Conservation (phyloP, 1,140 invertebrate species). For the Heliconius congener region DNA sequence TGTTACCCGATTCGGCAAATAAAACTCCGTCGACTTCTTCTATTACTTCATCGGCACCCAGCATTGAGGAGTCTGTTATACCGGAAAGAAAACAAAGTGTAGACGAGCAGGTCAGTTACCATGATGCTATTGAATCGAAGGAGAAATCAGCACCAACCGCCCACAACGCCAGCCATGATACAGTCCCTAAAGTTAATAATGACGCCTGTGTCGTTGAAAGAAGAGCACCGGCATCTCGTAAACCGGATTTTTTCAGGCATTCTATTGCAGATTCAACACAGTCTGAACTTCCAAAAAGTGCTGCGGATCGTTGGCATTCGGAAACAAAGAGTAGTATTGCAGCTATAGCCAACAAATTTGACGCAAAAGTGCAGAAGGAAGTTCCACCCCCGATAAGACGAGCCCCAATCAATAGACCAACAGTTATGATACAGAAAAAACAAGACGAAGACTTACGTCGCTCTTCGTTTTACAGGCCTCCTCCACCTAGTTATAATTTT, state of each 20-base stretch:
- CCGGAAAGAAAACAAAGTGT: conserved; percentile 61
- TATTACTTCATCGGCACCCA: conserved; percentile 33
- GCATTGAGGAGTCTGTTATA: conserved; percentile 48
- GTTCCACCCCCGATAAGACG: conserved; percentile 58
- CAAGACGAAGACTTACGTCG: conserved; percentile 57
- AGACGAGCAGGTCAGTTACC: conserved; percentile 60
- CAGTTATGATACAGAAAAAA: conserved; percentile 40
- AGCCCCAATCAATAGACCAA: conserved; percentile 44
- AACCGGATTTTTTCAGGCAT: conserved; percentile 68
- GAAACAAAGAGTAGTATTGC: conserved; percentile 66
- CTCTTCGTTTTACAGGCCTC: conserved; percentile 59
- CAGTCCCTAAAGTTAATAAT: conserved; percentile 50
- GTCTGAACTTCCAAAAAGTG: conserved; percentile 39
- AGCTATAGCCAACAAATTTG: conserved; percentile 70
- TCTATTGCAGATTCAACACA: conserved; percentile 57
- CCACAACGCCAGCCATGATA: conserved; percentile 61
- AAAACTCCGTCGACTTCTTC: conserved; percentile 41
- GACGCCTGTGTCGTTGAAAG: conserved; percentile 55
- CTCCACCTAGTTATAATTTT: conserved; percentile 72
- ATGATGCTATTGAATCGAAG: conserved; percentile 55
- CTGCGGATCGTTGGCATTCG: conserved; percentile 51
- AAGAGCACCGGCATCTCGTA: conserved; percentile 47
- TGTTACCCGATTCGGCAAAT: conserved; percentile 50
- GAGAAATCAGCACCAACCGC: conserved; percentile 56
- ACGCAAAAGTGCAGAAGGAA: conserved; percentile 54